Base-by-base conservation (phyloP, 2,797 vertebrate genomes). In the Siniperca undulata region DNA sequence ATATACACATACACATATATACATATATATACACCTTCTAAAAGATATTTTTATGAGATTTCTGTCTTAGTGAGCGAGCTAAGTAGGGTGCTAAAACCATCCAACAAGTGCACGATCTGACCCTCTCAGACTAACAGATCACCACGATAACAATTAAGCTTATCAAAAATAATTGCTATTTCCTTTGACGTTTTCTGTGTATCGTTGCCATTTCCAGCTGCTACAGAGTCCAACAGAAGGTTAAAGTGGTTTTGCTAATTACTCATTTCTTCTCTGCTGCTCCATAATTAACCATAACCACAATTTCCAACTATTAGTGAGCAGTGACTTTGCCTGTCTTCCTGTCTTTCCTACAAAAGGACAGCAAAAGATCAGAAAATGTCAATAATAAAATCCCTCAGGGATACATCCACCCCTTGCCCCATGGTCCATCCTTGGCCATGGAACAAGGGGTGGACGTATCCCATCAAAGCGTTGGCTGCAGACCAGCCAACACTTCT, bases 121-220 rank as follows among this genome's bases (percentile, higher is more conserved):
- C 83, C 73, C 78, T 78, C 44, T 77, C 52, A 78, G 64, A 81
- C 60, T 73, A 78, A 80, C 42, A 65, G 74, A 81, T 80, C 70
- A 76, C 78, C 36, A 61, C 27, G 2, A 81, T 74, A 82, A 88
- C 62, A 86, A 86, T 82, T 81, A 64, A 42, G 62, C 79, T 84
- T 80, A 86, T 88, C 70, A 87, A 82, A 75, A 91, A 75, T 89
- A 88, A 91, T 61, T 82, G 80, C 69, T 22, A 50, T 84, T 80
- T 85, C 69, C 69, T 67, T 73, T 74, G 81, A 82, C 68, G 52
- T 80, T 80, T 89, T 84, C 78, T 62, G 77, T 78, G 78, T 56
- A 36, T 69, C 50, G 13, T 30, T 61, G 60, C 42, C 64, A 73
- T 85, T 91, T 76, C 81, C 34, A 44, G 17, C 27, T 44, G 52